These are phyloP conservation scores for Zootermopsis nevadensis DNA, from an alignment of 2,888 invertebrate species.

Conservation along the genomic window DNA sequence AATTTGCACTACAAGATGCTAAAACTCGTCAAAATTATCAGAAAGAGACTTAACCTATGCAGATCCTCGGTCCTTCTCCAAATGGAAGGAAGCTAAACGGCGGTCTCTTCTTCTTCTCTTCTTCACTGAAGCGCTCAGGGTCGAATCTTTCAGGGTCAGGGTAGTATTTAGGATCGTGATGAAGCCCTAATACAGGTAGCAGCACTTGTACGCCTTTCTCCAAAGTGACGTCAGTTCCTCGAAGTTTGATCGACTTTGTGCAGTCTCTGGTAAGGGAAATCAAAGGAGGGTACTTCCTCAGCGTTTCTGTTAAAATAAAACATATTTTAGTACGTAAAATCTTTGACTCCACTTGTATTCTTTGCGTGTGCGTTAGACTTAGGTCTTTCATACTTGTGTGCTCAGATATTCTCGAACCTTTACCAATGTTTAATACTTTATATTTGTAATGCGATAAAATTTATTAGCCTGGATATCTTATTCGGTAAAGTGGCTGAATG, in stretches of 20 bases:
- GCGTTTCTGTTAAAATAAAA: slow-evolving; percentile 54
- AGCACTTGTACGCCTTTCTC: slow-evolving; percentile 52
- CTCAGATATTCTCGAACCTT: too few relatives aligned
- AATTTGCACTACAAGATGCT: too few relatives aligned
- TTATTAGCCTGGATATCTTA: too few relatives aligned
- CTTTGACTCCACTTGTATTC: too few relatives aligned
- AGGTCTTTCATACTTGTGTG: too few relatives aligned
- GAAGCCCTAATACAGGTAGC: slow-evolving; percentile 55
- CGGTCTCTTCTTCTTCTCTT: slow-evolving; percentile 53
- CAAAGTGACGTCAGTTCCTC: slow-evolving; percentile 58
- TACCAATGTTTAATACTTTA: too few relatives aligned
- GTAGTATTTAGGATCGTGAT: slow-evolving; percentile 56
- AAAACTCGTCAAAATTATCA: too few relatives aligned
- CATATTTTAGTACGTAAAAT: neutral
- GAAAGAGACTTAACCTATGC: slow-evolving; percentile 38
- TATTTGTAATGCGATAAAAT: too few relatives aligned
- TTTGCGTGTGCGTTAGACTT: too few relatives aligned
- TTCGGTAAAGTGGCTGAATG: too few relatives aligned
- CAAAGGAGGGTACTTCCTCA: slow-evolving; percentile 56
- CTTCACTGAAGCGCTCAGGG: slow-evolving; percentile 56
- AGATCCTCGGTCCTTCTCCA: slow-evolving; percentile 48
- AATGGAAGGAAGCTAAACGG: slow-evolving; percentile 51
- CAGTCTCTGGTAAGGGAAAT: slow-evolving; percentile 49
- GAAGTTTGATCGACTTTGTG: slow-evolving; percentile 51
- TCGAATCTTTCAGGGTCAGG: slow-evolving; percentile 58